Evolutionary conservation across 92 coral and sea anemone genomes (phyloP).

Genomic region (Epizoanthus stellaris): DNA sequence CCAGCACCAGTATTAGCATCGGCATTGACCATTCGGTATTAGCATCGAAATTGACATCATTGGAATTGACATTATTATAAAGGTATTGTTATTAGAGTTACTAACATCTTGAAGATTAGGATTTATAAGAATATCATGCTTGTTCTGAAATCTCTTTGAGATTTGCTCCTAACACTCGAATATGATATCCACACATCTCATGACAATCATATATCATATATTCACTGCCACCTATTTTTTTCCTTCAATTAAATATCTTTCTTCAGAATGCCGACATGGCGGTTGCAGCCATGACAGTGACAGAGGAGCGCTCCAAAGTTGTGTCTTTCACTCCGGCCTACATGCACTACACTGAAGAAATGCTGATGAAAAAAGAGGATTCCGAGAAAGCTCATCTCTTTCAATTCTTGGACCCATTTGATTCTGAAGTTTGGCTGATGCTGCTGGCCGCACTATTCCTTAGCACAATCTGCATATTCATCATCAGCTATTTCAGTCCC

Average conservation of each 20-base stretch:
- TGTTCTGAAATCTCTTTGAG: too few relatives aligned
- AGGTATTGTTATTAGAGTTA: too few relatives aligned
- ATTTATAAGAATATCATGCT: too few relatives aligned
- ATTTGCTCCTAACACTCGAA: too few relatives aligned
- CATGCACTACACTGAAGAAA: slow-evolving; percentile 69
- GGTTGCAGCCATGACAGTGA: slow-evolving; percentile 68
- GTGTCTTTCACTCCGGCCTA: slow-evolving; percentile 74
- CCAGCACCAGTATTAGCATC: too few relatives aligned
- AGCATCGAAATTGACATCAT: too few relatives aligned
- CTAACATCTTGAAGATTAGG: too few relatives aligned
- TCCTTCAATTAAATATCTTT: not conserved
- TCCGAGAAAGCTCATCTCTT: slow-evolving; percentile 50
- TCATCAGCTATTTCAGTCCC: slow-evolving; percentile 47
- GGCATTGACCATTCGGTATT: too few relatives aligned
- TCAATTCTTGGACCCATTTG: slow-evolving; percentile 69
- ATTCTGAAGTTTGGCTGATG: slow-evolving; percentile 65
- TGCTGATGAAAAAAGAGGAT: slow-evolving; percentile 48
- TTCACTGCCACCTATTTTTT: too few relatives aligned
- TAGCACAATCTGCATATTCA: slow-evolving; percentile 18
- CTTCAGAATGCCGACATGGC: slow-evolving; percentile 74
- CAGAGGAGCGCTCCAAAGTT: slow-evolving; percentile 56
- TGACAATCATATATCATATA: too few relatives aligned
- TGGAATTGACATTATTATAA: too few relatives aligned
- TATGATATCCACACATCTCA: too few relatives aligned
- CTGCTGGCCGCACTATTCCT: slow-evolving; percentile 54